Evolutionary conservation across 2,113 vertebrate species (phyloP).

Genomic region (Polypterus bichir): DNA sequence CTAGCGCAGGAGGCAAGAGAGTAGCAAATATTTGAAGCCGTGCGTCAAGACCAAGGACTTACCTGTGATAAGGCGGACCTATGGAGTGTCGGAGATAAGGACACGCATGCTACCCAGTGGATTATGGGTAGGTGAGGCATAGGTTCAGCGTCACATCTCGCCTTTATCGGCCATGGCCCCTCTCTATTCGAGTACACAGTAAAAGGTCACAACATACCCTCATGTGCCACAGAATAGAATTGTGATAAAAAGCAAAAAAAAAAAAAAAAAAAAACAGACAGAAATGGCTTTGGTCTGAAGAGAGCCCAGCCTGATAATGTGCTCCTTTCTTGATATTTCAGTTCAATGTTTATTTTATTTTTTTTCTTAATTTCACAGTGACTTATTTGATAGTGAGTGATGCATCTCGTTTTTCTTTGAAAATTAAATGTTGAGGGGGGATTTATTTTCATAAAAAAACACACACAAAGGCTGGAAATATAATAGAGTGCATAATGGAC

Average conservation of each 20-base stretch:
- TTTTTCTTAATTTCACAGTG: neutral
- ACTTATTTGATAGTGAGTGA: neutral
- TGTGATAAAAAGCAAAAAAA: neutral
- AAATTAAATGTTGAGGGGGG: neutral
- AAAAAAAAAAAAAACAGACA: neutral
- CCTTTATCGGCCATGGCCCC: neutral
- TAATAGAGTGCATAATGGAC: neutral
- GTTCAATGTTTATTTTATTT: neutral
- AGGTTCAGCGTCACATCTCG: neutral
- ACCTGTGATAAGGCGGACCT: no score
- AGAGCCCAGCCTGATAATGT: neutral
- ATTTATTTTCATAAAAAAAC: neutral
- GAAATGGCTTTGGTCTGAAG: conserved; percentile 1
- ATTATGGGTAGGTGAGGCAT: neutral
- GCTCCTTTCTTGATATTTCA: no score
- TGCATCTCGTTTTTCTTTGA: neutral
- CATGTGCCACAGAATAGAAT: conserved; percentile 1
- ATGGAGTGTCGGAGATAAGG: neutral
- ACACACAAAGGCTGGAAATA: neutral
- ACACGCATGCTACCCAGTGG: neutral
- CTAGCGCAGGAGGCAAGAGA: no score
- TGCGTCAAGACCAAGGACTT: no score
- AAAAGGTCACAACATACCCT: neutral
- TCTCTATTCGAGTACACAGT: neutral
- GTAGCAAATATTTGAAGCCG: no score